phyloP scores from a whole-genome alignment of 1,140 invertebrate species.

The Luehdorfia chinensis region DNA sequence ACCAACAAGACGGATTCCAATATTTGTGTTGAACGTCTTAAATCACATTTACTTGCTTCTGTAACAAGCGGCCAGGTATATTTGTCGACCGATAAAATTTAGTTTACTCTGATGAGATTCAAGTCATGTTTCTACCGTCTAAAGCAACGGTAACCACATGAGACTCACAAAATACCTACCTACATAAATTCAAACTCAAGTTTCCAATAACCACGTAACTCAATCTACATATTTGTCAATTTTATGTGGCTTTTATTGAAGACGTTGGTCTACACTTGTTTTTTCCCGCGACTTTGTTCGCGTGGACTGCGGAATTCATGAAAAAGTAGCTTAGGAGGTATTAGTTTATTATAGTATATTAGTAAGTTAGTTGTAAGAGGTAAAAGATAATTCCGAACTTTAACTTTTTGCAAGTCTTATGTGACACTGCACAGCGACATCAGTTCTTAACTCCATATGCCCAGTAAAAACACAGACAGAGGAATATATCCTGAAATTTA shows the following conservation, averaged over 20 bases:
- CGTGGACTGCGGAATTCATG: too few species aligned
- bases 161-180: constrained; percentile 37
- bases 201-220: constrained; percentile 16
- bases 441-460: too few species aligned
- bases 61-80: constrained; percentile 66
- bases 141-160: constrained; percentile 51
- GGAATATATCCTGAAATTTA: too few species aligned
- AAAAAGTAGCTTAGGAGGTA: too few species aligned
- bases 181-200: constrained; percentile 18
- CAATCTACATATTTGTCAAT: constrained; percentile 8
- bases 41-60: constrained; percentile 60
- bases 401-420: too few species aligned
- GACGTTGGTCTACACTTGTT: too few species aligned
- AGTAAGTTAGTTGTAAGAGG: too few species aligned
- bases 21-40: constrained; percentile 70
- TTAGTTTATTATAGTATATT: too few species aligned
- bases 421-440: too few species aligned
- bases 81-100: constrained; percentile 64
- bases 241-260: background rate
- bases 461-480: too few species aligned
- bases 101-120: constrained; percentile 64
- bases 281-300: background rate
- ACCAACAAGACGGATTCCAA: constrained; percentile 59
- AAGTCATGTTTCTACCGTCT: constrained; percentile 49
- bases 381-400: too few species aligned